These are phyloP conservation scores for Bellardia pandia DNA, from an alignment of 2,888 invertebrate species.

Conservation along the genomic window DNA sequence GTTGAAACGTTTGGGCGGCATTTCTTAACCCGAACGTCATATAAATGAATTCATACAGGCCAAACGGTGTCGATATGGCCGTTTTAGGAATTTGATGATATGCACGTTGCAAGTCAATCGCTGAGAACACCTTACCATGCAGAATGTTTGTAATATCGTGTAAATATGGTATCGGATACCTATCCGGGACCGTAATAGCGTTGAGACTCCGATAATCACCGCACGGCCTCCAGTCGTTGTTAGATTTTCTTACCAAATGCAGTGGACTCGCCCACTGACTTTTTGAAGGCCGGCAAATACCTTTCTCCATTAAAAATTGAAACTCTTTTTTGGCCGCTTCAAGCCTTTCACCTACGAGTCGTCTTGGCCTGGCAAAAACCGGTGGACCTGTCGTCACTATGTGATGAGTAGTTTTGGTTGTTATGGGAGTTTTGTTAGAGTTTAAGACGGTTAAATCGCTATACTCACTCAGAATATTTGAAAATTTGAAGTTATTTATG, in stretches of 20 bases:
- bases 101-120: slow-evolving; percentile 10
- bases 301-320: no score
- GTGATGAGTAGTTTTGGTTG: no score
- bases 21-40: slow-evolving; percentile 76
- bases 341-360: no score
- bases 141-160: slow-evolving; percentile 10
- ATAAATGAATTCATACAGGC: slow-evolving; percentile 49
- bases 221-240: slow-evolving; percentile 11
- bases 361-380: no score
- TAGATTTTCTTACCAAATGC: not conserved
- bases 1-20: slow-evolving; percentile 50
- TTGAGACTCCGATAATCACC: slow-evolving; percentile 8
- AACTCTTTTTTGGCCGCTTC: no score
- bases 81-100: slow-evolving; percentile 68
- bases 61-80: slow-evolving; percentile 53
- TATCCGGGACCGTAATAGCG: not conserved
- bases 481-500: not conserved
- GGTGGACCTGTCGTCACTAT: no score
- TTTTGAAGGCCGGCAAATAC: no score
- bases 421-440: no score
- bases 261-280: no score
- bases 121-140: slow-evolving; percentile 15
- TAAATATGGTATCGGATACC: slow-evolving; percentile 23
- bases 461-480: slow-evolving; percentile 1
- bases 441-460: not conserved